Evolutionary conservation across 1,140 invertebrate genomes (phyloP).

Genomic region (Rhizoglyphus robini): DNA sequence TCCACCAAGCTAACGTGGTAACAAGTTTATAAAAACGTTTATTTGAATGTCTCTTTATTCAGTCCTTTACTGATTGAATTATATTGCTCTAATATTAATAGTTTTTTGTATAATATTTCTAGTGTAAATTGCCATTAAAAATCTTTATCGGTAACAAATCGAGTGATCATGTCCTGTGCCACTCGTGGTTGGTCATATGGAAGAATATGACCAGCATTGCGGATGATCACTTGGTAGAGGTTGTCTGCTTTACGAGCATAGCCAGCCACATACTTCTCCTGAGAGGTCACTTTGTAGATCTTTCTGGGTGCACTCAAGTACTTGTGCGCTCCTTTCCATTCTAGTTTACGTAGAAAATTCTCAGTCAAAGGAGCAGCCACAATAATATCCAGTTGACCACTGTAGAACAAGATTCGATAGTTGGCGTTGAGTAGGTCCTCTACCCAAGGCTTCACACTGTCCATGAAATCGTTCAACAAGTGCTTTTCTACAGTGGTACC

Average conservation of each 20-base stretch:
- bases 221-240: constrained; percentile 61
- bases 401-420: constrained; percentile 40
- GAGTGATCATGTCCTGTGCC: constrained; percentile 57
- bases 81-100: background rate
- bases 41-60: too few relatives aligned
- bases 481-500: constrained; percentile 44
- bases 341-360: constrained; percentile 48
- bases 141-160: constrained; percentile 52
- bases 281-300: constrained; percentile 45
- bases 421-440: constrained; percentile 43
- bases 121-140: constrained; percentile 37
- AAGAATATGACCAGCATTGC: constrained; percentile 70
- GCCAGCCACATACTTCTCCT: constrained; percentile 52
- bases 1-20: background rate
- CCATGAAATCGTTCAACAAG: constrained; percentile 62
- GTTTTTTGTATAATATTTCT: background rate
- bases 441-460: constrained; percentile 60
- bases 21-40: too few relatives aligned
- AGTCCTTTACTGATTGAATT: background rate
- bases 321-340: constrained; percentile 48
- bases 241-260: constrained; percentile 56
- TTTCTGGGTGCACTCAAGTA: constrained; percentile 50
- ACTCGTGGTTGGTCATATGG: constrained; percentile 64
- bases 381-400: constrained; percentile 72
- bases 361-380: constrained; percentile 61